Conservation (phyloP, 2,113 vertebrate genomes). For the Lamprotornis superbus region DNA sequence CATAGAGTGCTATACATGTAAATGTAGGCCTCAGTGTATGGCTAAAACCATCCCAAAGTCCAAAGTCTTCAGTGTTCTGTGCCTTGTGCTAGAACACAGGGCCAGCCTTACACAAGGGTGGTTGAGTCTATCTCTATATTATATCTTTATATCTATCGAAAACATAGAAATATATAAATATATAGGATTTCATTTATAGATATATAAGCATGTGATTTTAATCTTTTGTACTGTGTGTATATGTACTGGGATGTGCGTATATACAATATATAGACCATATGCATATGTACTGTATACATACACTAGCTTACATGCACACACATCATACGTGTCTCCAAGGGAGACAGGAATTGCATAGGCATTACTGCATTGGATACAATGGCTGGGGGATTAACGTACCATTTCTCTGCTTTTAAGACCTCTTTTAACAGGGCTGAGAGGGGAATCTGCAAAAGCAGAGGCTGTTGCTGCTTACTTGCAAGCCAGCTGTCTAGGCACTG, state of each 20-base stretch:
- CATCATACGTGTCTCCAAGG: constrained; percentile 54
- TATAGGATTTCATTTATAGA: constrained; percentile 82
- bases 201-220: constrained; percentile 77
- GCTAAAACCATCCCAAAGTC: constrained; percentile 47
- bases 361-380: constrained; percentile 69
- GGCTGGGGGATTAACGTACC: constrained; percentile 63
- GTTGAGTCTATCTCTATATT: constrained; percentile 74
- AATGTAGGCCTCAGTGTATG: constrained; percentile 33
- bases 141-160: constrained; percentile 79
- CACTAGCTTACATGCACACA: constrained; percentile 72
- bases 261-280: constrained; percentile 70
- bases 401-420: constrained; percentile 63
- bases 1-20: background rate
- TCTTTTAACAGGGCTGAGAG: constrained; percentile 31
- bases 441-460: constrained; percentile 23
- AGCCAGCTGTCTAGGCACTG: background rate
- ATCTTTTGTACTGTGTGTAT: constrained; percentile 72
- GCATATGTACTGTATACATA: constrained; percentile 63
- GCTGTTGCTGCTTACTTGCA: background rate
- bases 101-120: constrained; percentile 56
- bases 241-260: constrained; percentile 70
- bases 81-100: constrained; percentile 55
- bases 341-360: constrained; percentile 81
- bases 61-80: constrained; percentile 28
- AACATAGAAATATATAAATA: constrained; percentile 84